Evolutionary conservation across 1,140 invertebrate species (phyloP).

Genomic region (Pogonognathellus flavescens): DNA sequence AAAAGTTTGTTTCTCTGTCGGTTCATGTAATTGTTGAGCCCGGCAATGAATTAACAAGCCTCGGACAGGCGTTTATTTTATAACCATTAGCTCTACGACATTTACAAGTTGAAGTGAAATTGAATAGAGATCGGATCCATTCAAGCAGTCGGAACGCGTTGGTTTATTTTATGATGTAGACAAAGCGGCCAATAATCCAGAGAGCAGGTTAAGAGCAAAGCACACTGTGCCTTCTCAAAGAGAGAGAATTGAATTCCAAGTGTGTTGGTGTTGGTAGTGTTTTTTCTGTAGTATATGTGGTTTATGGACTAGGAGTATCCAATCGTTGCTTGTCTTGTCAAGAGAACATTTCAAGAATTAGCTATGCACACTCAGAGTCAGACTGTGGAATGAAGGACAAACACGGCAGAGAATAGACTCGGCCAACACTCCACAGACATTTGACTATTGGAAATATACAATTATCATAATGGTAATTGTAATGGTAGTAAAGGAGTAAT

Average conservation of each 20-base stretch:
- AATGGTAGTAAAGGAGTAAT: conserved; percentile 24
- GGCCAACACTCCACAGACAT: not conserved
- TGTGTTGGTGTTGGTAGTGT: not conserved
- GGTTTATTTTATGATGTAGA: conserved; percentile 1
- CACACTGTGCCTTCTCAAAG: not conserved
- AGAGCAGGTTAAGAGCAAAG: not conserved
- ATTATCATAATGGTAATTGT: not conserved
- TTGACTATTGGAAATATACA: conserved; percentile 14
- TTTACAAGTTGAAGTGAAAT: conserved; percentile 22
- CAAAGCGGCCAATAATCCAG: not conserved
- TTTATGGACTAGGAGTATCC: conserved; percentile 23
- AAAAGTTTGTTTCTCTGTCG: conserved; percentile 31
- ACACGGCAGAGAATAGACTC: not conserved
- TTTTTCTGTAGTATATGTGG: not conserved
- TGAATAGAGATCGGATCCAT: conserved; percentile 1
- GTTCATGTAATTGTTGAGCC: not conserved
- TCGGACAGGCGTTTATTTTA: conserved; percentile 25
- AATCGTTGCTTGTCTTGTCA: conserved; percentile 9
- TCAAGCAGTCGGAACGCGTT: not conserved
- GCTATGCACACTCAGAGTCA: conserved; percentile 26
- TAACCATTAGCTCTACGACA: conserved; percentile 9
- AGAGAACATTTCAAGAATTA: conserved; percentile 37
- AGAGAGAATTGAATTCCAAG: not conserved
- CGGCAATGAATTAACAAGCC: conserved; percentile 28
- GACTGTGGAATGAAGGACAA: conserved; percentile 2